Evolutionary conservation across 2,888 invertebrate species (phyloP).

Genomic region (Caenorhabditis sp.): DNA sequence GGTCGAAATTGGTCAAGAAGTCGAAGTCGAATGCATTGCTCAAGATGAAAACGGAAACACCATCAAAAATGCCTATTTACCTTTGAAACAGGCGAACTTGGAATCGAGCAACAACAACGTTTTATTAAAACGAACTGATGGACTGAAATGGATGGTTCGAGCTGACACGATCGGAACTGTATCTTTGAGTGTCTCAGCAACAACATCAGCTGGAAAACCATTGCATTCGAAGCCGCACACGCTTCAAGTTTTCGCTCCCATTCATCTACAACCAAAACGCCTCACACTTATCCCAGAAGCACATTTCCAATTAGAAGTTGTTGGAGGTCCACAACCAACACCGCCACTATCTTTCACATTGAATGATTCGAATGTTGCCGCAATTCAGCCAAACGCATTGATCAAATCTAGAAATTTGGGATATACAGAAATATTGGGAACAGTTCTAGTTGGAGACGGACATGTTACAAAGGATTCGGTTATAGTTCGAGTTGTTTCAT

Average conservation of each 20-base stretch:
- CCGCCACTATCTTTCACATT: slow-evolving; percentile 53
- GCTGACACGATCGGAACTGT: slow-evolving; percentile 42
- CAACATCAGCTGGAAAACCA: slow-evolving; percentile 33
- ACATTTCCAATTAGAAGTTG: slow-evolving; percentile 59
- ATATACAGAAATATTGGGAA: slow-evolving; percentile 54
- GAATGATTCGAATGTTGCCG: slow-evolving; percentile 53
- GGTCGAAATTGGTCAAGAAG: slow-evolving; percentile 49
- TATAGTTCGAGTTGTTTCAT: slow-evolving; percentile 57
- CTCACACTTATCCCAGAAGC: slow-evolving; percentile 61
- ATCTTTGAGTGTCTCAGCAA: slow-evolving; percentile 47
- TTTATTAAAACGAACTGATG: slow-evolving; percentile 23
- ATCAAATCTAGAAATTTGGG: slow-evolving; percentile 58
- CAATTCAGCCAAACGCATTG: slow-evolving; percentile 56
- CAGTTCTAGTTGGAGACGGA: slow-evolving; percentile 49
- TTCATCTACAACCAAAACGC: slow-evolving; percentile 52
- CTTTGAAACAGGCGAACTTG: slow-evolving; percentile 39
- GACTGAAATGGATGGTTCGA: slow-evolving; percentile 40
- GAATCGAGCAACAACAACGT: slow-evolving; percentile 29
- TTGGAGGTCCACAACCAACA: slow-evolving; percentile 61
- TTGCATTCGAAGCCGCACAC: slow-evolving; percentile 42
- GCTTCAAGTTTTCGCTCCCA: slow-evolving; percentile 59
- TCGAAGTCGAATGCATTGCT: slow-evolving; percentile 47
- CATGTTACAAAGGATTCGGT: slow-evolving; percentile 56
- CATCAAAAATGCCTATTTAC: slow-evolving; percentile 47
- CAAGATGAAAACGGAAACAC: slow-evolving; percentile 55